Evolutionary conservation across 2,113 vertebrate genomes (phyloP), one percentile per base, ranked within the genome.

Genomic region (Ictidomys tridecemlineatus): DNA sequence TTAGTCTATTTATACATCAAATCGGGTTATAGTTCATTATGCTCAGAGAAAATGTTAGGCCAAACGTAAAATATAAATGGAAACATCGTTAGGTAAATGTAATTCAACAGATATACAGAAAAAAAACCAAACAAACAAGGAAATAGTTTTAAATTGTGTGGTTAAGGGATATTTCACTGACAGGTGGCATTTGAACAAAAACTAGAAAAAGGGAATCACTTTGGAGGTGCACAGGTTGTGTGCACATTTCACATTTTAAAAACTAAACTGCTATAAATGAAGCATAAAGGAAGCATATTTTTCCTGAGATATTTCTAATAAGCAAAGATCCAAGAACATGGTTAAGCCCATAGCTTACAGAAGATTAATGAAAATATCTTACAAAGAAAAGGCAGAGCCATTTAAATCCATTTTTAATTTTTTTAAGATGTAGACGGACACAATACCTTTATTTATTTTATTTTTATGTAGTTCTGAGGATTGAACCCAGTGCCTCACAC

Each of bases 401-500:
- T 92, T 95, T 42, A 73, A 94, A 74, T 77, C 14, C 22, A 30
- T 51, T 73, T 96, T 90, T 84, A 58, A 77, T 94, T 92, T 48
- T 63, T 77, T 51, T 13, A 51, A 51, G 48, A 12, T 51, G 48
- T 13, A 51, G 48, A 51, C 12, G 48, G 11, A 51, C 48, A 51
- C 48, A 51, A 51, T 51, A 51, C 48, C 12, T 51, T 51, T 13
- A 51, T 51, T 51, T 51, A 51, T 51, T 51, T 51, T 12, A 45
- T 45, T 51, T 51, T 51, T 51, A 51, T 13, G 48, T 51, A 13
- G 48, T 51, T 11, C 48, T 51, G 48, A 51, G 48, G 12, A 12
- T 51, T 13, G 12, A 51, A 51, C 48, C 12, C 48, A 51, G 48
- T 51, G 48, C 48, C 48, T 51, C 48, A 12, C 48, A 51, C 48